Conservation (phyloP, 2,797 vertebrate species). For the Apogon talboti region DNA sequence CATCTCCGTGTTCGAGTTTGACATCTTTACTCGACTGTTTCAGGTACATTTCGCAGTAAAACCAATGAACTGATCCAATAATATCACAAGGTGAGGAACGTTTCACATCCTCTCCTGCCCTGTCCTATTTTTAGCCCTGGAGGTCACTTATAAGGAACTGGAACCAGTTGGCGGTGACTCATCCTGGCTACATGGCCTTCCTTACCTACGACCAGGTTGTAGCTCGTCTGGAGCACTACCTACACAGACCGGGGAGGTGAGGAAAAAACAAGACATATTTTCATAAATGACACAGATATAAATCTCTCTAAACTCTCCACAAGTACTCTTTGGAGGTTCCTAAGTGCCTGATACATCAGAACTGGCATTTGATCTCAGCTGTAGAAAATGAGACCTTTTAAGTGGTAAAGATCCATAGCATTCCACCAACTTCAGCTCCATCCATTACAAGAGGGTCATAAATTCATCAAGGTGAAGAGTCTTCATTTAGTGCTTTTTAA, state of each 20-base stretch:
- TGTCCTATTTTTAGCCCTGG: constrained; percentile 84
- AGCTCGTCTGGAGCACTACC: constrained; percentile 82
- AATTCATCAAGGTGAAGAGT: constrained; percentile 2
- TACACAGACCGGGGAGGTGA: constrained; percentile 88
- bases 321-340: constrained; percentile 3
- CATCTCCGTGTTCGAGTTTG: constrained; percentile 92
- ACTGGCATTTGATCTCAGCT: constrained; percentile 13
- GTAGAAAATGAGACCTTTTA: background rate
- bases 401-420: background rate
- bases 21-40: constrained; percentile 92
- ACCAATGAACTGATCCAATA: background rate
- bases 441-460: constrained; percentile 1
- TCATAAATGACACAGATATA: background rate
- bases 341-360: background rate
- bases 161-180: constrained; percentile 89
- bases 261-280: background rate
- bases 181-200: constrained; percentile 94
- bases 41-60: constrained; percentile 78
- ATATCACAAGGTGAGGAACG: background rate
- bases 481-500: constrained; percentile 3
- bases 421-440: background rate
- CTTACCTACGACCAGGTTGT: constrained; percentile 91
- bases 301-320: constrained; percentile 1
- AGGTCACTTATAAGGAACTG: constrained; percentile 88
- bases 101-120: background rate